phyloP scores from a whole-genome alignment of 2,113 vertebrate genomes.

The Marmota monax region DNA sequence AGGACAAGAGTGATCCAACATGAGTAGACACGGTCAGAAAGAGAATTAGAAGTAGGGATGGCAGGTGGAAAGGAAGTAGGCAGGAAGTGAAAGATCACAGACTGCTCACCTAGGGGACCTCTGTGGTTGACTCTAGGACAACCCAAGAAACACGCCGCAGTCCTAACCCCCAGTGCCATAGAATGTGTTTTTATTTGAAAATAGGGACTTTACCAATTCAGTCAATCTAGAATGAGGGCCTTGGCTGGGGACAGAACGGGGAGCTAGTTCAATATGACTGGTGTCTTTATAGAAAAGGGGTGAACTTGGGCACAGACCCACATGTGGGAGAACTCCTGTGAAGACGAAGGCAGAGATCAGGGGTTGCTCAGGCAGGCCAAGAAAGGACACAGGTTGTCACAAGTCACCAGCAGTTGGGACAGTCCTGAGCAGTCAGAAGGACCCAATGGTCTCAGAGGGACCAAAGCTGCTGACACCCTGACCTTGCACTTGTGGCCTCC shows the following conservation, averaged over 20 bases:
- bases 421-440: too few relatives aligned
- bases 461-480: not conserved
- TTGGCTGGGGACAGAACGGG: too few relatives aligned
- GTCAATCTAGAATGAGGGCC: not conserved
- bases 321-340: not conserved
- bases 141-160: not conserved
- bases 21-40: not conserved
- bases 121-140: too few relatives aligned
- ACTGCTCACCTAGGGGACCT: not conserved
- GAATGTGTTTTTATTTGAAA: not conserved
- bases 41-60: not conserved
- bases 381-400: too few relatives aligned
- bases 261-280: not conserved
- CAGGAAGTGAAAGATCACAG: not conserved
- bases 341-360: too few relatives aligned
- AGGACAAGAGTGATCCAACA: not conserved
- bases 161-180: not conserved
- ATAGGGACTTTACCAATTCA: not conserved
- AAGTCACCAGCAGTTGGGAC: not conserved
- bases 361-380: not conserved
- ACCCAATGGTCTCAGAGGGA: not conserved
- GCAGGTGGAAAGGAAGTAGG: not conserved
- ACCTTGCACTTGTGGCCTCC: not conserved
- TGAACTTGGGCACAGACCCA: not conserved
- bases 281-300: not conserved